Base-by-base conservation (phyloP, 2,888 invertebrate genomes). In the Acrobasis suavella region DNA sequence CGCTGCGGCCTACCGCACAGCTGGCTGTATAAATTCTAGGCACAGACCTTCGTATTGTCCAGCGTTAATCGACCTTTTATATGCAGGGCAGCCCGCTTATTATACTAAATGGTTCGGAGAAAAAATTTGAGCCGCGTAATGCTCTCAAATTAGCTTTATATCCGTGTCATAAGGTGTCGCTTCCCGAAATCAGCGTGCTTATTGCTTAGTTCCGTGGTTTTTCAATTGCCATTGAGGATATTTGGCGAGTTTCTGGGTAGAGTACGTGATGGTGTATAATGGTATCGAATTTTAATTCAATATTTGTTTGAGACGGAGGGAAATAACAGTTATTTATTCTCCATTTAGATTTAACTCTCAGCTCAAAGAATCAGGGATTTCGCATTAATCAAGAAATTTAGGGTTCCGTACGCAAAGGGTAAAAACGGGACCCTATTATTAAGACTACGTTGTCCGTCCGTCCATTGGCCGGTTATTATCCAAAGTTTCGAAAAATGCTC, bases 91-190 rank as follows among this genome's bases (percentile, higher is more conserved):
- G 73, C 71, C 68, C 65, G 62, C 72, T 72, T 65, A 88, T 88
- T 88, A 85, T 84, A 80, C 78, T 81, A 82, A 89, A 80, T 73
- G 81, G 73, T 91, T 87, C 89, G 60, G 68, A 72, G 90, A 89
- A 89, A 72, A 75, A 85, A 86, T 87, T 85, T 72, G 81, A 75
- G 74, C 69, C 65, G 61, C 42, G 52, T 46, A 39, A n/a, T 37
- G 49, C 50, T 10, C 15, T 42, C 51, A 37, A 51, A 52, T 42
- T 60, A 39, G 51, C 15, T 32, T 6, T 10, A 37, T 42, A 51
- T 52, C 60, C 52, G 61, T 32, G 46, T 42, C 7, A 12, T 52
- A n/a, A 56, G 16, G 16, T 56, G 32, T 15, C 46, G 17, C 52
- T 61, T 61, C 61, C 52, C 39, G 22, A 49, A 60, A 60, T 54